These are phyloP conservation scores for Magallana gigas DNA, from an alignment of 1,140 invertebrate genomes.

Conservation along the genomic window DNA sequence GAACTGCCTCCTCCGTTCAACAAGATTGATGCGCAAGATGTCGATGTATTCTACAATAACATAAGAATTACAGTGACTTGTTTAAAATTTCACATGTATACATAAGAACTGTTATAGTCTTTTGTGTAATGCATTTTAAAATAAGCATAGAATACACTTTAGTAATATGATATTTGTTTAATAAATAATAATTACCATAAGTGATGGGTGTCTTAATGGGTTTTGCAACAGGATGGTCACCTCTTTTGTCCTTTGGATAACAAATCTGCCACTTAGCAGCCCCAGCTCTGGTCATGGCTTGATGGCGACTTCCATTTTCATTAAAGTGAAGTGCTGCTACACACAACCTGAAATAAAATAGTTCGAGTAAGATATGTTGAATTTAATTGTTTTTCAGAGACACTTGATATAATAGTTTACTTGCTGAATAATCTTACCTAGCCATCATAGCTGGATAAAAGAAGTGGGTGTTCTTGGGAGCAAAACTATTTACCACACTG, in stretches of 20 bases:
- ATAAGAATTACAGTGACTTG: not conserved
- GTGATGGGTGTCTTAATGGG: not conserved
- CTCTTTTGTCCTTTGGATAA: conserved; percentile 54
- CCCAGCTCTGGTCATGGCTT: conserved; percentile 44
- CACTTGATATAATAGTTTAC: not conserved
- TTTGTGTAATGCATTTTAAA: not conserved
- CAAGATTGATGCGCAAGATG: not conserved
- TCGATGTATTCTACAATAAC: not conserved
- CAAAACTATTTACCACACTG: conserved; percentile 53
- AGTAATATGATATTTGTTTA: not conserved
- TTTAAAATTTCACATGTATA: not conserved
- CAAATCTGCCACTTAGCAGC: not conserved
- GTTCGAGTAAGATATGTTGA: not conserved
- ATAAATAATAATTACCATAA: conserved; percentile 6
- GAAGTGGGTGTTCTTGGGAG: conserved; percentile 41
- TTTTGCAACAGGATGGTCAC: not conserved
- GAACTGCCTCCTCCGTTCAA: not conserved
- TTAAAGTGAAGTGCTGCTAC: conserved; percentile 56
- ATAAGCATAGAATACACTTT: not conserved
- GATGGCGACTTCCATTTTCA: conserved; percentile 45
- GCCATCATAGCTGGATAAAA: conserved; percentile 39
- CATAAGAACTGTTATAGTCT: not conserved
- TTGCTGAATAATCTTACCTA: conserved; percentile 3
- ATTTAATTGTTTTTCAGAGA: not conserved
- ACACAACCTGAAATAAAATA: conserved; percentile 37